Evolutionary conservation across 2,113 vertebrate species (phyloP), one percentile per base, ranked within the genome.

Genomic region (Aphyosemion australe): DNA sequence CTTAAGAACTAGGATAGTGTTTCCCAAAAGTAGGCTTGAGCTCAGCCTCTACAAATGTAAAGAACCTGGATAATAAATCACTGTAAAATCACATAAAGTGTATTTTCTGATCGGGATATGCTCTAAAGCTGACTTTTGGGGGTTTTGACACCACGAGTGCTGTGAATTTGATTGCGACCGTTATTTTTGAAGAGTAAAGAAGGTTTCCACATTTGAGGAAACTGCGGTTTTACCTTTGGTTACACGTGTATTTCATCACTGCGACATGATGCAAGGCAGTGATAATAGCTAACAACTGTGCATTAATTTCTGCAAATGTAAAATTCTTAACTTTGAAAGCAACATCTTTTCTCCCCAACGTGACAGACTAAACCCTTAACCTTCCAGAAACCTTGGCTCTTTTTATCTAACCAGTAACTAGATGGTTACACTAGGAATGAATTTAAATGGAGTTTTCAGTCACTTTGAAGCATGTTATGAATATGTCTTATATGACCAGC

Each of bases 11-110:
- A 39, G 34, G 46, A 55, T 68, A 52, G 26, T 21, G 51, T 65
- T 78, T 76, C 75, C 12, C 42, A 11, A 13, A 14, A 14, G 13
- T n/a, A 8, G 15, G 45, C 45, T 72, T 61, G 48, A 4, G 13
- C 18, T 57, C 54, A 61, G 31, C 56, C 39, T 71, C 16, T 43
- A 49, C 47, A 42, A 57, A 68, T 12, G 21, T 19, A 19, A 48
- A 48, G n/a, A 8, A 8, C 18, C 34, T 3, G 12, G 16, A 12
- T 41, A 39, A 7, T 39, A 1, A 41, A 39, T 39, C 13, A 11
- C 53, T 41, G 16, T 39, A 19, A 39, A 55, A 19, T 18, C 2
- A 10, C n/a, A 47, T 47, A 48, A 18, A 48, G 16, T 47, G 8
- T 52, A 41, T 39, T 20, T 56, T 19, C 34, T 41, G 32, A 19